Evolutionary conservation across 2,113 vertebrate species (phyloP).

Genomic region (Phalacrocorax carbo): DNA sequence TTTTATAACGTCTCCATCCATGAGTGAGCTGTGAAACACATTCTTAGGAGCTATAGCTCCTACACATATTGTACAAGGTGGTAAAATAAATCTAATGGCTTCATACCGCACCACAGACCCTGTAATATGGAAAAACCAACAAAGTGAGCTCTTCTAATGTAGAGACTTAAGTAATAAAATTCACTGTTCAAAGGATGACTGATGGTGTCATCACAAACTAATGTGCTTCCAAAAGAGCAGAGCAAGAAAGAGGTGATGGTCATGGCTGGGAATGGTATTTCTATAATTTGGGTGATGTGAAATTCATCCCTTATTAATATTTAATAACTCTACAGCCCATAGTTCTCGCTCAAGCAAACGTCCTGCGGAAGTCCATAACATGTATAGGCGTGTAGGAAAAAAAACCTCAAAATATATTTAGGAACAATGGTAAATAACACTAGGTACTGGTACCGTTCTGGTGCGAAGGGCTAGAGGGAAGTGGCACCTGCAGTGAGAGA

Average conservation of each 20-base stretch:
- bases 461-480: not conserved
- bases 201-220: constrained; percentile 20
- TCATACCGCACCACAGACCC: not conserved
- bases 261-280: not conserved
- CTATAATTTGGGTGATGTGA: constrained; percentile 19
- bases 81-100: constrained; percentile 2
- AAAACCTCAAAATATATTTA: not conserved
- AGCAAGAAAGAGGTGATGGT: not conserved
- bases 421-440: not conserved
- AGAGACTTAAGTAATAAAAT: not conserved
- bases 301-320: constrained; percentile 40
- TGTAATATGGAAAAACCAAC: constrained; percentile 14
- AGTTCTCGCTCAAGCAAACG: not conserved
- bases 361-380: not conserved
- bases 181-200: not conserved
- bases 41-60: not conserved
- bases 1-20: constrained; percentile 62
- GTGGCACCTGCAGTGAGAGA: not conserved
- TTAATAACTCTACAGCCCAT: not conserved
- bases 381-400: not conserved
- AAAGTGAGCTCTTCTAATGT: not conserved
- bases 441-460: not conserved
- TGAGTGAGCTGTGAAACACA: constrained; percentile 19
- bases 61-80: not conserved
- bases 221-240: constrained; percentile 5